phyloP scores from a whole-genome alignment of 2,113 vertebrate genomes.

The Malurus elegans region DNA sequence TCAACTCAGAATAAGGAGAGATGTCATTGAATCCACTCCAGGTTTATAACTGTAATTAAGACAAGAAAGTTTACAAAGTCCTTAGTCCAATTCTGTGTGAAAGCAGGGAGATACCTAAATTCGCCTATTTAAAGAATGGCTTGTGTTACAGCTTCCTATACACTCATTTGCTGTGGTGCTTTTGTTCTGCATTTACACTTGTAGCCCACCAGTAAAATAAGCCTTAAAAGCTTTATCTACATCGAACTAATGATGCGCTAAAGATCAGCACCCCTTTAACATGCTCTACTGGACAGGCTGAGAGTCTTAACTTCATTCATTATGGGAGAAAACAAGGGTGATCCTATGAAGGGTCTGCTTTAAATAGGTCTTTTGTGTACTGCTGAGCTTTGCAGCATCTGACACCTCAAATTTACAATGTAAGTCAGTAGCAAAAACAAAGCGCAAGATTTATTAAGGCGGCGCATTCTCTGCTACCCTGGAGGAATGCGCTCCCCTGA shows the following conservation, averaged over 20 bases:
- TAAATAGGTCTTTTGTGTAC: constrained; percentile 37
- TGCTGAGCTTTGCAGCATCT: constrained; percentile 35
- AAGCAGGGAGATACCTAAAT: not conserved
- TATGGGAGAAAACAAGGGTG: not conserved
- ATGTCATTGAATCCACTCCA: not conserved
- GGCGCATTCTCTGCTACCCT: not conserved
- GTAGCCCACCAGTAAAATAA: constrained; percentile 24
- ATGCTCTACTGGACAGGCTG: constrained; percentile 3
- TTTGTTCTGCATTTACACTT: not conserved
- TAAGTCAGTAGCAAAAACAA: constrained; percentile 39
- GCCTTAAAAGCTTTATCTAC: constrained; percentile 22
- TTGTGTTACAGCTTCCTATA: not conserved
- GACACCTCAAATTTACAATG: constrained; percentile 56
- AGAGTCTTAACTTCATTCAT: constrained; percentile 26
- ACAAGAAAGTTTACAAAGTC: not conserved
- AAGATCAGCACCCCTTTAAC: constrained; percentile 25
- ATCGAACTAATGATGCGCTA: not conserved
- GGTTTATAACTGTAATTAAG: not conserved
- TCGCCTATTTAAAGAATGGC: not conserved
- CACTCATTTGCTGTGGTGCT: not conserved
- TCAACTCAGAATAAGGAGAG: not conserved
- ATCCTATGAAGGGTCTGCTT: not conserved
- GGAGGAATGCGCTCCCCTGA: not conserved
- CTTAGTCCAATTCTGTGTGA: not conserved
- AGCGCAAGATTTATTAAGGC: constrained; percentile 40